Evolutionary conservation across 2,888 invertebrate genomes (phyloP).

Genomic region (Erebia palarica): DNA sequence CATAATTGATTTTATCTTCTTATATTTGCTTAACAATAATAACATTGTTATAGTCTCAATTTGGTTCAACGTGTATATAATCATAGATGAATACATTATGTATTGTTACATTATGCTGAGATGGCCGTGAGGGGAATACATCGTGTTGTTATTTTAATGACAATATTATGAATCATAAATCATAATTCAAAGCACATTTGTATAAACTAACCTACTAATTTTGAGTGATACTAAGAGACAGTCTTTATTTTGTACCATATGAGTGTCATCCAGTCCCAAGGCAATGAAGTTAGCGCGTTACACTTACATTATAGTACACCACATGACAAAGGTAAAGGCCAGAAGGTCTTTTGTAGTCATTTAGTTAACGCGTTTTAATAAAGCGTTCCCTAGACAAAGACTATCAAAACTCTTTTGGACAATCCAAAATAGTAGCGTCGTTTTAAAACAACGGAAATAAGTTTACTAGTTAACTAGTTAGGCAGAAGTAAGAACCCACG

Average conservation of each 20-base stretch:
- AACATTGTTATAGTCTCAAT: constrained; percentile 20
- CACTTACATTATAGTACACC: too few relatives aligned
- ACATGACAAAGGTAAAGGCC: too few relatives aligned
- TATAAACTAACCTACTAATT: constrained; percentile 6
- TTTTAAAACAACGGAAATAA: background rate
- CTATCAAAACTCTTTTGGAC: too few relatives aligned
- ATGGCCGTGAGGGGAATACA: constrained; percentile 33
- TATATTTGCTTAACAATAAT: constrained; percentile 20
- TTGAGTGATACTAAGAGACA: background rate
- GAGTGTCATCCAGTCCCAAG: background rate
- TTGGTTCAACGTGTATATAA: constrained; percentile 19
- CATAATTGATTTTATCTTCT: constrained; percentile 18
- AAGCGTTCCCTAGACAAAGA: too few relatives aligned
- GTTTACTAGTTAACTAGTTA: background rate
- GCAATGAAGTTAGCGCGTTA: background rate
- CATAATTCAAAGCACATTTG: constrained; percentile 12
- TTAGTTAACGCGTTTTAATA: too few relatives aligned
- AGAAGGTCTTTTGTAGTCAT: too few relatives aligned
- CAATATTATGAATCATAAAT: constrained; percentile 39
- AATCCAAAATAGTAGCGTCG: too few relatives aligned
- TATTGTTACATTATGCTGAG: constrained; percentile 37
- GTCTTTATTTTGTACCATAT: background rate
- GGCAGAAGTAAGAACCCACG: background rate
- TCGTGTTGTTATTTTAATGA: constrained; percentile 35
- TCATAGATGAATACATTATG: constrained; percentile 32